A percentile compares a stretch with the other conserved stretches of the same genome.
Evolutionary conservation across 2,797 vertebrate species (phyloP).

Genomic region (Crenuchus spilurus): DNA sequence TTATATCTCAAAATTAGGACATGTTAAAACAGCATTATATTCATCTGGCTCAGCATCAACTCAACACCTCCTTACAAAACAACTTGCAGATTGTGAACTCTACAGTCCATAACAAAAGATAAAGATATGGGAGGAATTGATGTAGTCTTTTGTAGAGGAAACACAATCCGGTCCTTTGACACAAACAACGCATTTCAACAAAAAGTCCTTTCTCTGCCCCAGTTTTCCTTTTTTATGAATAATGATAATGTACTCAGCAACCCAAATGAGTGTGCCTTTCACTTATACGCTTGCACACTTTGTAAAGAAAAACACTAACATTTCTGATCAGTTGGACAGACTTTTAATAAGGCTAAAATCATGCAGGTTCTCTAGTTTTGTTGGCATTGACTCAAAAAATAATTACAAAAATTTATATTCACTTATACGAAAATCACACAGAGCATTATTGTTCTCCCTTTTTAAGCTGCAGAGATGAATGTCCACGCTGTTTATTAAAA

Average conservation of each 20-base stretch:
- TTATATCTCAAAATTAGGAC: too few species aligned
- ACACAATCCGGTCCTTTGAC: background rate
- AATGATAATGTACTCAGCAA: background rate
- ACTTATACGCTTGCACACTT: background rate
- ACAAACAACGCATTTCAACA: slow-evolving; percentile 1
- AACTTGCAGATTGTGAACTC: background rate
- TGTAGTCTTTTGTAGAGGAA: background rate
- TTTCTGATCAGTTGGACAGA: background rate
- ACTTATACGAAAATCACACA: slow-evolving; percentile 13
- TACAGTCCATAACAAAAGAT: background rate
- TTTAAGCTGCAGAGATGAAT: slow-evolving; percentile 10
- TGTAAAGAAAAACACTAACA: background rate
- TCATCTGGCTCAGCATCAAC: background rate
- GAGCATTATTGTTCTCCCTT: background rate
- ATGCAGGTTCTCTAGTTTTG: background rate
- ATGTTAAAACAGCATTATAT: too few species aligned
- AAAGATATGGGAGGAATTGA: background rate
- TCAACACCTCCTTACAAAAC: background rate
- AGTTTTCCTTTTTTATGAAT: background rate
- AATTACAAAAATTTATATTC: slow-evolving; percentile 27
- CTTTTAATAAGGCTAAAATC: background rate
- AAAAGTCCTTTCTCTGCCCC: background rate
- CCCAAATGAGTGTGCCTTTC: background rate
- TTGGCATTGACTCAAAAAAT: slow-evolving; percentile 18
- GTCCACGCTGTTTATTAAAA: slow-evolving; percentile 36